Base-by-base conservation (phyloP, 2,113 vertebrate species). In the Oreochromis niloticus region DNA sequence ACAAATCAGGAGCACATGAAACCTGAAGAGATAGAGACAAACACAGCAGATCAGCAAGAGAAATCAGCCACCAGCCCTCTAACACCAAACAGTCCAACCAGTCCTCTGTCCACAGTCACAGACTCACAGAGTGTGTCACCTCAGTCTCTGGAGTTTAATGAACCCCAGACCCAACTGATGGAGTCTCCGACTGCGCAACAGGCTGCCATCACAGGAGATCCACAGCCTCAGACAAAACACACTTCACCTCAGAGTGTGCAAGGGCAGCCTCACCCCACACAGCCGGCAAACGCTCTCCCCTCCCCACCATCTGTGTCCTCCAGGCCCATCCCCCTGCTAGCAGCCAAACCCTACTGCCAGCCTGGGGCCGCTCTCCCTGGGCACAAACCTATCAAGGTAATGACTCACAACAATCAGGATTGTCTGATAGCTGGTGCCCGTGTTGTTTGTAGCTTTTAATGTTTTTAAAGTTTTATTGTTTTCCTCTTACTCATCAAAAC, bases 271-370 rank as follows among this genome's bases (percentile, higher is more conserved):
- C 85, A 73, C 11, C 12, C 89, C 96, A 95, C 95, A 85, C 93
- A 27, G 73, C 89, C 82, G 2, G 81, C 32, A 52, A 97, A 85
- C 95, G 95, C 61, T 92, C 92, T 56, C 82, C 88, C 81, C 27
- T 83, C 91, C 11, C 85, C 93, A 96, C 94, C 71, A 73, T 92
- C 96, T 43, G 86, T 95, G 19, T n/a, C 96, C 79, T 95, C 96
- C 86, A 97, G 97, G 96, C 97, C 98, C 46, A 96, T 99, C 95
- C 97, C 98, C 92, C 95, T 99, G 95, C 96, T 99, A 95, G 97
- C 96, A 13, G 97, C 99, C 85, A 99, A 98, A 95, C 98, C 98
- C 95, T 99, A 99, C 94, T 95, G 96, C 84, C 98, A 98, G 88
- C 98, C 98, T 88, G 97, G 95, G 95, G 97, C 80, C 89, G 96